Conservation (phyloP, 1,140 invertebrate genomes). For the Anastrepha obliqua region DNA sequence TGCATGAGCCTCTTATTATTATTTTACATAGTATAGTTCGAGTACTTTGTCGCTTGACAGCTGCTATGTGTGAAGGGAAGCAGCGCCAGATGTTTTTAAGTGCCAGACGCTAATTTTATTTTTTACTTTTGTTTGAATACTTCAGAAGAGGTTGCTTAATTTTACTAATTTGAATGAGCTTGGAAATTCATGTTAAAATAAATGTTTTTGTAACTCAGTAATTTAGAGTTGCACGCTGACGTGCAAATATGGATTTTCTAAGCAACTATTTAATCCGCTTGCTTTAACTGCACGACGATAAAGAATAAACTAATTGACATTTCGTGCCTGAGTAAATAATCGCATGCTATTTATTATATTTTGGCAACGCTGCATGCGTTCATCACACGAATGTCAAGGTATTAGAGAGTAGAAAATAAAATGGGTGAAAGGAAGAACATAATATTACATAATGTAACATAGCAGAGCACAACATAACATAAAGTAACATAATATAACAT, state of each 20-base stretch:
- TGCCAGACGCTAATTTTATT: background rate
- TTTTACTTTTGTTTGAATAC: background rate
- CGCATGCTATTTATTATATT: background rate
- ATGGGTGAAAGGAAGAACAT: no score
- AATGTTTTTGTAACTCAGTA: no score
- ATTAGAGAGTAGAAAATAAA: background rate
- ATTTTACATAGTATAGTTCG: background rate
- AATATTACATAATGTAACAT: no score
- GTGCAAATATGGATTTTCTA: no score
- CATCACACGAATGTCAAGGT: background rate
- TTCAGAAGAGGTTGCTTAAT: background rate
- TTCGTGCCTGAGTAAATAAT: background rate
- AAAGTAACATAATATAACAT: no score
- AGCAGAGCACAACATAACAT: no score
- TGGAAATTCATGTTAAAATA: no score
- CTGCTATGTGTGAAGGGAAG: background rate
- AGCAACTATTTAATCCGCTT: background rate
- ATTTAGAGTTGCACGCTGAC: no score
- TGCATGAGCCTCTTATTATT: no score
- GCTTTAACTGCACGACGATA: background rate
- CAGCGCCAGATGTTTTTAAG: background rate
- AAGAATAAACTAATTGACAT: background rate
- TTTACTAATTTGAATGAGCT: no score
- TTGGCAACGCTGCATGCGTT: background rate
- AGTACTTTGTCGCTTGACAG: background rate